Percentiles rank a stretch among this genome's conserved stretches.
phyloP scores from a whole-genome alignment of 1,140 invertebrate species.

The Apocrypta bakeri region DNA sequence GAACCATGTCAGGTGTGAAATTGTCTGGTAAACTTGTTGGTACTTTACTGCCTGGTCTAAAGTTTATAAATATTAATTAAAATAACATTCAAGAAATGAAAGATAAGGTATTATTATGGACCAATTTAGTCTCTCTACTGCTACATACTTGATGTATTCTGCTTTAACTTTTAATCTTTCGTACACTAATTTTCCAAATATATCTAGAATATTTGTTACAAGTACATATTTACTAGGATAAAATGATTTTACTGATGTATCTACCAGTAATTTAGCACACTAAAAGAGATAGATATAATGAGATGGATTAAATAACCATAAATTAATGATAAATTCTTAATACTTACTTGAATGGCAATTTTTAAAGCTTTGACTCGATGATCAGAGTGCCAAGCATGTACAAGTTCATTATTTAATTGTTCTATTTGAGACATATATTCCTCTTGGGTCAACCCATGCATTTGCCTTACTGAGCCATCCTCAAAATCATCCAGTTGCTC shows the following conservation, averaged over 20 bases:
- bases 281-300: conserved; percentile 70
- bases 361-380: conserved; percentile 96
- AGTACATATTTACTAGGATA: conserved; percentile 99
- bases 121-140: background rate
- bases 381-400: conserved; percentile 93
- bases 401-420: conserved; percentile 91
- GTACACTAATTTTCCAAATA: conserved; percentile 95
- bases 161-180: conserved; percentile 89
- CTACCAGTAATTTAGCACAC: conserved; percentile 93
- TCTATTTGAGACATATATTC: conserved; percentile 93
- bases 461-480: conserved; percentile 89
- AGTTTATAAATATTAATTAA: conserved; percentile 50
- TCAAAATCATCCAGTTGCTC: conserved; percentile 97
- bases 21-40: conserved; percentile 79
- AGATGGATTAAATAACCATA: conserved; percentile 38
- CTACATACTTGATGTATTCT: conserved; percentile 77
- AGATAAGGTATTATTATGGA: background rate
- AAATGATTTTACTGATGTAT: conserved; percentile 92
- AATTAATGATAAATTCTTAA: conserved; percentile 12
- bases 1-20: conserved; percentile 84
- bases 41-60: conserved; percentile 74
- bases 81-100: conserved; percentile 29
- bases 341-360: conserved; percentile 89
- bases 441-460: conserved; percentile 92
- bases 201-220: conserved; percentile 96